Base-by-base conservation (phyloP, 2,888 invertebrate species). In the Anthrax anthrax region DNA sequence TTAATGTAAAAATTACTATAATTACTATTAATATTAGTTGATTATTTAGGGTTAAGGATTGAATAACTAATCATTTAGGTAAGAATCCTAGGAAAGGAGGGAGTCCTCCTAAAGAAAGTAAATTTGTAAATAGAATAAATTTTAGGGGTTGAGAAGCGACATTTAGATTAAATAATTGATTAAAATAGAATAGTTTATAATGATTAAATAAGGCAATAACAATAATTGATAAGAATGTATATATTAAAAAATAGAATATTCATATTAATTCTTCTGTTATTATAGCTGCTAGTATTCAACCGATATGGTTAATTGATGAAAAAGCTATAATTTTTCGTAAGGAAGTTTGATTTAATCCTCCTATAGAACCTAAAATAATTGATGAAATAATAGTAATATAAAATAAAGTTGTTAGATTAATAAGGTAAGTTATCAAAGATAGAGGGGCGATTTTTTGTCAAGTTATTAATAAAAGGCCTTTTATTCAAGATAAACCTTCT, bases 401-500 rank as follows among this genome's bases (percentile, higher is more conserved):
- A 58, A 73, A 57, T 60, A 72, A 65, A 56, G 64, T 62, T 56
- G 61, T n/a, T n/a, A n/a, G 62, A 60, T 67, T 64, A 58, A 64
- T 60, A 60, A 67, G 65, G 61, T 72, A 73, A 42, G 70, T 71
- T 39, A 75, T 55, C 58, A 76, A 54, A 62, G 75, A 69, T 69
- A 78, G 64, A 2, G 77, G 77, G 36, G 74, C 70, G 68, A 77
- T 72, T 75, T 78, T 78, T 76, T 78, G 78, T 70, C 76, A 77
- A 0, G 74, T 74, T 67, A 76, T 67, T 69, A 77, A 60, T 58
- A 77, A 65, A 57, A 76, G 62, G 50, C 65, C 61, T 64, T 74
- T 76, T 52, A 69, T 60, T 75, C 76, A 78, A 27, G 62, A 65
- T 69, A 77, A 55, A 3, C 74, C 75, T 69, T 74, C 74, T 55